phyloP scores from a whole-genome alignment of 2,797 vertebrate species.

The Oreonectes daqikongensis region DNA sequence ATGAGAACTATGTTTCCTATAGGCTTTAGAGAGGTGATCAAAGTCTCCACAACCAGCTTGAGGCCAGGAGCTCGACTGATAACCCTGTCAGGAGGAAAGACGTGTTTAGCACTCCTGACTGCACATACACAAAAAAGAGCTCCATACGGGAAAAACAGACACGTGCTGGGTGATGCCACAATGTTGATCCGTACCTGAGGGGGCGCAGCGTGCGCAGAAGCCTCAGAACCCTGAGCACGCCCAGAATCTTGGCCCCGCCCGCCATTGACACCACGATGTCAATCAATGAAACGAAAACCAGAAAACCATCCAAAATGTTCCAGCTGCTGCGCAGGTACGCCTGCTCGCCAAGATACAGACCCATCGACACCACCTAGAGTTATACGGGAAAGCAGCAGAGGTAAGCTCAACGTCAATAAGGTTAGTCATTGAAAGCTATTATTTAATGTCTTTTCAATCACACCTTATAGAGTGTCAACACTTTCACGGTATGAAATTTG shows the following conservation, averaged over 20 bases:
- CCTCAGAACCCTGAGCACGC: slow-evolving; percentile 91
- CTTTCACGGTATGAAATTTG: neutral
- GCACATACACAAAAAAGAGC: neutral
- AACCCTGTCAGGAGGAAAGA: slow-evolving; percentile 77
- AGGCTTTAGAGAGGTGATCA: slow-evolving; percentile 97
- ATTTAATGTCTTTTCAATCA: neutral
- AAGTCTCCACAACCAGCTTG: slow-evolving; percentile 96
- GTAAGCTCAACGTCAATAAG: neutral
- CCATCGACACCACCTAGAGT: slow-evolving; percentile 92
- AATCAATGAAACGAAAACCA: slow-evolving; percentile 95
- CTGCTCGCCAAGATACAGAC: slow-evolving; percentile 90
- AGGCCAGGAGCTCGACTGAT: slow-evolving; percentile 96
- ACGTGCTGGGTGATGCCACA: neutral
- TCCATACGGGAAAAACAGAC: neutral
- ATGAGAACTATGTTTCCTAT: slow-evolving; percentile 98
- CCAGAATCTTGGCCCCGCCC: slow-evolving; percentile 95
- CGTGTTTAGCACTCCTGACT: neutral
- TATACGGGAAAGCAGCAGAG: neutral
- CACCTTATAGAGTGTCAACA: no score
- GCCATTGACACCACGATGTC: slow-evolving; percentile 98
- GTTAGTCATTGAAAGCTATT: no score
- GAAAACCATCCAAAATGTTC: slow-evolving; percentile 96
- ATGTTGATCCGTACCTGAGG: slow-evolving; percentile 81
- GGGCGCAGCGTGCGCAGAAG: slow-evolving; percentile 92
- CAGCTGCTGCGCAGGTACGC: slow-evolving; percentile 96